phyloP scores from a whole-genome alignment of 2,888 invertebrate genomes.

The Gastracanthus pulcherrimus region DNA sequence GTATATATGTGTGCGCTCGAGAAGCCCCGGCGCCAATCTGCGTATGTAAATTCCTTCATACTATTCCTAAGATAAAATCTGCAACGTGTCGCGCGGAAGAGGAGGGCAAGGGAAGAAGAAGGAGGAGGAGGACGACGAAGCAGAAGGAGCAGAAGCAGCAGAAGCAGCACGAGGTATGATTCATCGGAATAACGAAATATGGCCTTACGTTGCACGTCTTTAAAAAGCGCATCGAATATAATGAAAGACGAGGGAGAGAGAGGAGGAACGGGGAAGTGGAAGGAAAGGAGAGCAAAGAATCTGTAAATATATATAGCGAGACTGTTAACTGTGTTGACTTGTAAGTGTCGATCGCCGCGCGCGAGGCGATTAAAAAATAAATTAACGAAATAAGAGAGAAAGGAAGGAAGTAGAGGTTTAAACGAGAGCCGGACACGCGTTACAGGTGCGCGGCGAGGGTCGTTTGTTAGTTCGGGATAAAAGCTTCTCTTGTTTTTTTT shows the following conservation, averaged over 20 bases:
- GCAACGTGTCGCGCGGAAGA: slow-evolving; percentile 46
- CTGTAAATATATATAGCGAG: slow-evolving; percentile 53
- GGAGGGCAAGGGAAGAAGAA: slow-evolving; percentile 8
- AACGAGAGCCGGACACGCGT: slow-evolving; percentile 15
- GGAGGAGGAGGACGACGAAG: slow-evolving; percentile 21
- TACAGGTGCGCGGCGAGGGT: slow-evolving; percentile 13
- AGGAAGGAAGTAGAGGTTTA: slow-evolving; percentile 15
- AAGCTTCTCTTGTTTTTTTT: slow-evolving; percentile 18
- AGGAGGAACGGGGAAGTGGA: not conserved
- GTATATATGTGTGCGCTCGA: not conserved
- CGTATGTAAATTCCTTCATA: slow-evolving; percentile 54
- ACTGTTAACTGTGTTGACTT: slow-evolving; percentile 55
- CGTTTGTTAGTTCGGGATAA: slow-evolving; percentile 29
- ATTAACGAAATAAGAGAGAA: slow-evolving; percentile 39
- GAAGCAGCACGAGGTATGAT: slow-evolving; percentile 37
- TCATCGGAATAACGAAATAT: slow-evolving; percentile 55
- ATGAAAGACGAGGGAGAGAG: not conserved
- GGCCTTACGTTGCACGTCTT: slow-evolving; percentile 52
- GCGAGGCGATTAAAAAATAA: slow-evolving; percentile 54
- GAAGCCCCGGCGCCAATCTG: slow-evolving; percentile 42
- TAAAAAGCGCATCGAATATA: slow-evolving; percentile 51
- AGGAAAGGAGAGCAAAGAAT: not conserved
- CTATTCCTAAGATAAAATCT: slow-evolving; percentile 57
- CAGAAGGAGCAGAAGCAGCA: no score
- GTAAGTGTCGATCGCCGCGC: slow-evolving; percentile 52